Conservation (phyloP, 2,888 invertebrate species). For the Mylabris sibirica region DNA sequence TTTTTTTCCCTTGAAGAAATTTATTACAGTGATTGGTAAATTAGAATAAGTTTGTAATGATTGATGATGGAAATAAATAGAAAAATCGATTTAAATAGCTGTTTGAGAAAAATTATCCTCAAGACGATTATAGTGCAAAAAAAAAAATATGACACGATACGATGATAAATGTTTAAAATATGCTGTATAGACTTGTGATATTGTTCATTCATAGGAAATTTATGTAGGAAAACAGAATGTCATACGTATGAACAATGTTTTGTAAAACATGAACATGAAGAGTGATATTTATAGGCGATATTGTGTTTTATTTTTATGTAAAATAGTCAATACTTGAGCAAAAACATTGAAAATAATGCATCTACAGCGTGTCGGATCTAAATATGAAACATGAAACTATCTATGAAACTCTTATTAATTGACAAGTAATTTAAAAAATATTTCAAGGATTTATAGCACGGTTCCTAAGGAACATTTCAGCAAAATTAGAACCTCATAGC, state of each 20-base stretch:
- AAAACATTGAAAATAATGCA: not conserved
- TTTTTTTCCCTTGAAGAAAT: too few species aligned
- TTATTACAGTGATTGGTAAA: not conserved
- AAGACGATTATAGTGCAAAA: not conserved
- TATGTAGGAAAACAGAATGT: not conserved
- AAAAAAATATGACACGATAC: not conserved
- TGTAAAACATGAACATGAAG: not conserved
- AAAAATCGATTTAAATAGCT: not conserved
- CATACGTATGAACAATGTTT: not conserved
- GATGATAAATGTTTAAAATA: not conserved
- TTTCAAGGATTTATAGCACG: too few species aligned
- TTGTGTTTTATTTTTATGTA: not conserved
- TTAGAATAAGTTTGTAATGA: not conserved
- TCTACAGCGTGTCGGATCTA: too few species aligned
- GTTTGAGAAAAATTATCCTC: too few species aligned
- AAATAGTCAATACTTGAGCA: not conserved
- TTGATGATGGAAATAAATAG: not conserved
- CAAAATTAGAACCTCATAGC: too few species aligned
- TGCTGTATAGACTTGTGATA: not conserved
- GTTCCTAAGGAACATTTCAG: too few species aligned
- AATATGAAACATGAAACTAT: too few species aligned
- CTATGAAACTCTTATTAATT: too few species aligned
- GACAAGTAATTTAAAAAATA: too few species aligned
- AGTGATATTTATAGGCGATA: not conserved
- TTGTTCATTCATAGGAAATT: slow-evolving; percentile 1